A percentile compares a stretch with the other conserved stretches of the same genome.
phyloP scores from a whole-genome alignment of 2,888 invertebrate genomes.

The Hesperia comma region DNA sequence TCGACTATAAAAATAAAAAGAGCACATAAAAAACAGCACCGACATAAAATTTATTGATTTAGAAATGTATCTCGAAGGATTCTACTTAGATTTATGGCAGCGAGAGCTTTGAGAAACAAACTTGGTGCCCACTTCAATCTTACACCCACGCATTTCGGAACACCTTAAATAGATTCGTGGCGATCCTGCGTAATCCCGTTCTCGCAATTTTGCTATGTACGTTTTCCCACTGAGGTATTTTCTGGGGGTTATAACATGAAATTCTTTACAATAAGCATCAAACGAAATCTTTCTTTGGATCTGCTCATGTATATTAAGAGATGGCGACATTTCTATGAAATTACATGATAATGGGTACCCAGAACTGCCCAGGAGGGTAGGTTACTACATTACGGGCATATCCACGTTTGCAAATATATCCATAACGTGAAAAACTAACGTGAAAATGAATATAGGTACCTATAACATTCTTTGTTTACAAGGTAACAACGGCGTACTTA shows the following conservation, averaged over 20 bases:
- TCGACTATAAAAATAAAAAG: too few relatives aligned
- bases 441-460: too few relatives aligned
- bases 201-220: constrained; percentile 11
- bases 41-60: not conserved
- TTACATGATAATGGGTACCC: not conserved
- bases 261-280: constrained; percentile 4
- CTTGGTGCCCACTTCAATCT: constrained; percentile 3
- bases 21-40: too few relatives aligned
- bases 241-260: not conserved
- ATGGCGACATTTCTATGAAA: not conserved
- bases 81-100: not conserved
- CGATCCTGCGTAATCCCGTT: constrained; percentile 3
- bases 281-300: not conserved
- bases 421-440: too few relatives aligned
- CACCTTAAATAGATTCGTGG: constrained; percentile 1
- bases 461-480: too few relatives aligned
- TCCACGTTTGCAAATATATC: too few relatives aligned
- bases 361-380: not conserved
- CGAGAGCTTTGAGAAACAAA: not conserved
- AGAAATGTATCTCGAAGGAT: not conserved
- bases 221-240: constrained; percentile 1
- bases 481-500: too few relatives aligned
- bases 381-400: too few relatives aligned
- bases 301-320: not conserved
- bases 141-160: not conserved